These are phyloP conservation scores for Eucidaris tribuloides DNA, from an alignment of 35 echinoderm and acorn worm genomes.

Conservation along the genomic window DNA sequence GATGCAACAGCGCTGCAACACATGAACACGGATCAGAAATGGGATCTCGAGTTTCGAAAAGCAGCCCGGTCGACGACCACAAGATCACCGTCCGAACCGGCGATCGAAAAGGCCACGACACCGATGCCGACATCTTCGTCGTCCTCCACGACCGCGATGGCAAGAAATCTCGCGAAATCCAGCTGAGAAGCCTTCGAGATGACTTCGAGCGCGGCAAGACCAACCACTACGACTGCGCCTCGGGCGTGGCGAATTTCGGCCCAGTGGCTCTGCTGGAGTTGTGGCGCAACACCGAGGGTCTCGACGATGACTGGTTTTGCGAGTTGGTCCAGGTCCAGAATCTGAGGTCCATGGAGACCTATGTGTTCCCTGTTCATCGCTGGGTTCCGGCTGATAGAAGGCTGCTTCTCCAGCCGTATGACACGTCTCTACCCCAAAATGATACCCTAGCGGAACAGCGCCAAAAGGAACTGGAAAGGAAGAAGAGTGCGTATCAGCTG, in stretches of 20 bases:
- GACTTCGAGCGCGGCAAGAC: slow-evolving; percentile 62
- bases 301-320: slow-evolving; percentile 62
- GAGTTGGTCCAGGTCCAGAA: slow-evolving; percentile 45
- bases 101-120: slow-evolving; percentile 65
- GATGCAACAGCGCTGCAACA: no score
- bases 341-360: not conserved
- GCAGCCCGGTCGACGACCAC: no score
- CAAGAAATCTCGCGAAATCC: slow-evolving; percentile 16
- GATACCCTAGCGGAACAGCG: slow-evolving; percentile 19
- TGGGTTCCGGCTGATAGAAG: slow-evolving; percentile 39
- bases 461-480: slow-evolving; percentile 32
- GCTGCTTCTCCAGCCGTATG: slow-evolving; percentile 7
- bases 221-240: not conserved
- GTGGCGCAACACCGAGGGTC: slow-evolving; percentile 46
- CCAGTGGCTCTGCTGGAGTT: slow-evolving; percentile 46
- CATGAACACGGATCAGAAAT: no score
- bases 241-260: slow-evolving; percentile 38
- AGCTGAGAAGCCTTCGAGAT: slow-evolving; percentile 29
- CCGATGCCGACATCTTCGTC: slow-evolving; percentile 58
- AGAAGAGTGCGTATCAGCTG: slow-evolving; percentile 10
- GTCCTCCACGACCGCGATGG: slow-evolving; percentile 32
- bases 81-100: slow-evolving; percentile 49
- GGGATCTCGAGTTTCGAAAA: no score
- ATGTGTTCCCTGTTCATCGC: slow-evolving; percentile 54
- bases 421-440: slow-evolving; percentile 36